Conservation (phyloP, 64 coral and sea anemone genomes). For the Orbicella faveolata region DNA sequence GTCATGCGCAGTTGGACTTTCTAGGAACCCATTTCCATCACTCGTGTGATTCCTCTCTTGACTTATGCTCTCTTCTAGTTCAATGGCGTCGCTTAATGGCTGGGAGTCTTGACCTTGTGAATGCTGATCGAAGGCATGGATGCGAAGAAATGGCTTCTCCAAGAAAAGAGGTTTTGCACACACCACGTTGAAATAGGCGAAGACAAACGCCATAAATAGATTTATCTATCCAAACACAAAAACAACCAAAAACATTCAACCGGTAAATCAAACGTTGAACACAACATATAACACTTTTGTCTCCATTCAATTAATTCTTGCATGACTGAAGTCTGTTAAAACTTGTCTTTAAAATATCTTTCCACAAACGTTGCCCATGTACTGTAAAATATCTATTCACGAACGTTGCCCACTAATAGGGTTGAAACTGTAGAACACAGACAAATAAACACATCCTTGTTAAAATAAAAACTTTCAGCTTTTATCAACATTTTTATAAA, state of each 20-base stretch:
- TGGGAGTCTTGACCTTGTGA: neutral
- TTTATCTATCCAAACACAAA: neutral
- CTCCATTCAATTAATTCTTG: no score
- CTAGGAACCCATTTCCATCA: neutral
- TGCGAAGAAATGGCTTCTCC: neutral
- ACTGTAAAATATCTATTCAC: no score
- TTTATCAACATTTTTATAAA: no score
- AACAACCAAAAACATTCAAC: neutral
- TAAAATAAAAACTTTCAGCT: no score
- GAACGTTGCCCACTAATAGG: no score
- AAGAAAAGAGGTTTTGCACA: neutral
- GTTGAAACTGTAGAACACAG: no score
- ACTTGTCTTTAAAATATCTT: no score
- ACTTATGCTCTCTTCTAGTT: neutral
- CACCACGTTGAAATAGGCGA: neutral
- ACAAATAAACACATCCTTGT: no score
- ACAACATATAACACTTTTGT: neutral
- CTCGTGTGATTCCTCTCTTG: neutral
- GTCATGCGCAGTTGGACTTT: neutral
- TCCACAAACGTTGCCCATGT: no score
- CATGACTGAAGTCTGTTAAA: no score
- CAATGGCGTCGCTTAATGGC: neutral
- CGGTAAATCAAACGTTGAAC: neutral
- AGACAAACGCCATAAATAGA: neutral
- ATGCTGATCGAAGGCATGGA: neutral